Base-by-base conservation (phyloP, 2,888 invertebrate genomes). In the Lochmaea capreae region DNA sequence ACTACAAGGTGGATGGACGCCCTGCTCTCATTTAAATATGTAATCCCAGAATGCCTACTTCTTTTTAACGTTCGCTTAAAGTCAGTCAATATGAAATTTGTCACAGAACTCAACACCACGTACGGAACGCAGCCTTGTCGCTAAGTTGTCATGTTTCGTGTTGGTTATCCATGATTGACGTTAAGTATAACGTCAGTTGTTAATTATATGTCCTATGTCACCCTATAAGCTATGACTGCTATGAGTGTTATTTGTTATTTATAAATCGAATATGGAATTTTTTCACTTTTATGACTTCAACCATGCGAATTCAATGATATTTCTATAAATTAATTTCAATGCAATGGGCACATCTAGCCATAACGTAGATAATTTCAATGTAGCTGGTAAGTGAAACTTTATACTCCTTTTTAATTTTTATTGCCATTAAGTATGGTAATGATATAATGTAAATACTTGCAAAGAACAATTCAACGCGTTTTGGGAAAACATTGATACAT, bases 271-370 rank as follows among this genome's bases (percentile, higher is more conserved):
- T 54, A 54, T 54, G 54, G 54, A 16, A 54, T 54, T 18, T 54
- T 54, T 54, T 16, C 3, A 54, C 54, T 54, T 54, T 16, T 54
- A 54, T 54, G 54, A 54, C 9, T 16, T 54, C 18, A 18, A 54
- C 16, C 54, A 54, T 54, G 18, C 10, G 54, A 65, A 58, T 71
- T 65, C 26, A 43, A 71, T 58, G 65, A 58, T 57, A 65, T 16
- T 43, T 39, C 43, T 18, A 42, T 69, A 65, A 57, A 70, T 42
- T 26, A 70, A 61, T 58, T 63, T 63, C 43, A 63, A 39, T 73
- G 80, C 79, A 75, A 86, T 87, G 87, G 86, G 86, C 77, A 83
- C 85, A 77, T 80, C 84, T 73, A 85, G 83, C 76, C 85, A 85
- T 78, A 83, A 80, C 73, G 81, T 85, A 77, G 86, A 86, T 77